Evolutionary conservation across 2,113 vertebrate genomes (phyloP).

Genomic region (Trinectes maculatus): DNA sequence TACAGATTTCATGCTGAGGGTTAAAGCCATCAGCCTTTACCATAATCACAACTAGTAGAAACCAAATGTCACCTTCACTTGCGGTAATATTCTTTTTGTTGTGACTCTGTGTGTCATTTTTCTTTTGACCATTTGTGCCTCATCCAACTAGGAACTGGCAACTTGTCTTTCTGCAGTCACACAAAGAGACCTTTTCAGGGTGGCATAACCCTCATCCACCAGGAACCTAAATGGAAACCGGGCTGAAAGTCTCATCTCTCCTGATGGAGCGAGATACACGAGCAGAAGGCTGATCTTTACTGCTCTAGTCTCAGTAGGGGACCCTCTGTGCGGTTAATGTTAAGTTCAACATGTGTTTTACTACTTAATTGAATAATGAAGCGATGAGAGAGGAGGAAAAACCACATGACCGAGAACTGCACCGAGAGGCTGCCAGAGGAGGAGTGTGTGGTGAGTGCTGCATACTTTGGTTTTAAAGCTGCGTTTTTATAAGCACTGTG

Average conservation of each 20-base stretch:
- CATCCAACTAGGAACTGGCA: constrained; percentile 17
- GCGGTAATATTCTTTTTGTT: background rate
- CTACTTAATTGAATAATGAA: constrained; percentile 79
- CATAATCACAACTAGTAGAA: constrained; percentile 8
- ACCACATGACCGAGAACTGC: constrained; percentile 52
- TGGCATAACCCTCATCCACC: constrained; percentile 21
- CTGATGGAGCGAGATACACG: constrained; percentile 53
- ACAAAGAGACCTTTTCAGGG: constrained; percentile 40
- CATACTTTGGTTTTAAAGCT: constrained; percentile 56
- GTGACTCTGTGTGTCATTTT: constrained; percentile 1
- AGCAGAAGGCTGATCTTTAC: constrained; percentile 47
- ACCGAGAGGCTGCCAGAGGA: constrained; percentile 52
- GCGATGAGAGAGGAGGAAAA: constrained; percentile 64
- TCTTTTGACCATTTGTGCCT: constrained; percentile 24
- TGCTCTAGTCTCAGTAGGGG: constrained; percentile 47
- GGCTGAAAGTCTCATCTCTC: constrained; percentile 35
- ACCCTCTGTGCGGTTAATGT: constrained; percentile 55
- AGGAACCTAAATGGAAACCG: constrained; percentile 53
- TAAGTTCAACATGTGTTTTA: constrained; percentile 67
- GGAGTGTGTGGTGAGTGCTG: constrained; percentile 36
- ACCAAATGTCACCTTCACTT: constrained; percentile 13
- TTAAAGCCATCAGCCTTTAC: background rate
- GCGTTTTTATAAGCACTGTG: constrained; percentile 30
- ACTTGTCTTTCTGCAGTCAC: constrained; percentile 9
- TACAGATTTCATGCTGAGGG: background rate